Conservation (phyloP, 2,797 vertebrate species). For the Lacerta agilis region DNA sequence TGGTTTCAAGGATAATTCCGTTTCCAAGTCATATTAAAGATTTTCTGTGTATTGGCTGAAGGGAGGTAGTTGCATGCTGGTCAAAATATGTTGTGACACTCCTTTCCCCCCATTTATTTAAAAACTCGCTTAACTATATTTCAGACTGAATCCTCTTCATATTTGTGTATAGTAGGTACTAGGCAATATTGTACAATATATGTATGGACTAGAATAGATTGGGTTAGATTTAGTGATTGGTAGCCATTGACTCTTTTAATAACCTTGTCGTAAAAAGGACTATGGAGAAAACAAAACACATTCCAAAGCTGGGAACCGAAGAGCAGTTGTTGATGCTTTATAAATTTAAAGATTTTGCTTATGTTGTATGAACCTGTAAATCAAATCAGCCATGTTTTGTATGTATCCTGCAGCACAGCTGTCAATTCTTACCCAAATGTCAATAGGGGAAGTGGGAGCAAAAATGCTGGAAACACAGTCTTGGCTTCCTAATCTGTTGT, state of each 20-base stretch:
- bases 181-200: slow-evolving; percentile 74
- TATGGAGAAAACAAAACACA: slow-evolving; percentile 53
- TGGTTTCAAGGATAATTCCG: slow-evolving; percentile 67
- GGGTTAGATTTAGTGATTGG: slow-evolving; percentile 76
- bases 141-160: slow-evolving; percentile 70
- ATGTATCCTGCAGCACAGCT: slow-evolving; percentile 26
- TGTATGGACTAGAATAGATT: slow-evolving; percentile 79
- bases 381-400: slow-evolving; percentile 44
- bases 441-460: slow-evolving; percentile 35
- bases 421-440: slow-evolving; percentile 38
- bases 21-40: slow-evolving; percentile 65
- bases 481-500: neutral
- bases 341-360: neutral
- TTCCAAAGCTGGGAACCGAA: slow-evolving; percentile 54
- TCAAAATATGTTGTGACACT: slow-evolving; percentile 69
- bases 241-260: slow-evolving; percentile 71
- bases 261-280: slow-evolving; percentile 61
- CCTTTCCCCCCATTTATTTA: slow-evolving; percentile 54
- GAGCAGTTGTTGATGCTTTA: slow-evolving; percentile 51
- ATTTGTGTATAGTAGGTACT: slow-evolving; percentile 73
- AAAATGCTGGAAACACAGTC: slow-evolving; percentile 44
- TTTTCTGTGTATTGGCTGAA: slow-evolving; percentile 67
- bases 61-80: slow-evolving; percentile 77
- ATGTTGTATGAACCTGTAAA: slow-evolving; percentile 52
- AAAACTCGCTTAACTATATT: slow-evolving; percentile 74